These are phyloP conservation scores for Phasianus colchicus DNA, from an alignment of 2,113 vertebrate species.

Conservation along the genomic window DNA sequence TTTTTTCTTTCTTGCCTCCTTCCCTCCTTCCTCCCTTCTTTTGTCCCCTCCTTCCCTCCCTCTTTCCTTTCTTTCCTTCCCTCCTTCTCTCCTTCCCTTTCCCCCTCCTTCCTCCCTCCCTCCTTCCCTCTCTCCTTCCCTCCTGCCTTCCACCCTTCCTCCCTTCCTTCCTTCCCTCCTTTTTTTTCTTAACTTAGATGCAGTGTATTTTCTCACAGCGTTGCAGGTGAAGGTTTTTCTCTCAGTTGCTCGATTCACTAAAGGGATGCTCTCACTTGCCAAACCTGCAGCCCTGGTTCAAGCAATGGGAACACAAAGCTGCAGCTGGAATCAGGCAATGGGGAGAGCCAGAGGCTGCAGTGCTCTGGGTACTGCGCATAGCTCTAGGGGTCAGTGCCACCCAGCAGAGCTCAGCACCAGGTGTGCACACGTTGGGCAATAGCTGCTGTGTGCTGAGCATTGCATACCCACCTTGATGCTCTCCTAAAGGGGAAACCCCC, in stretches of 20 bases:
- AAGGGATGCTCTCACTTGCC: background rate
- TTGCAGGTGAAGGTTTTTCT: background rate
- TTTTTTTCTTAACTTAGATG: background rate
- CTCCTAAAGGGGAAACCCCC: background rate
- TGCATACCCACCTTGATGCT: background rate
- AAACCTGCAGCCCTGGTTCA: background rate
- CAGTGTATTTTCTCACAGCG: accelerated
- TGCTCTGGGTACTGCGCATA: accelerated
- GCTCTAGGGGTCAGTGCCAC: background rate
- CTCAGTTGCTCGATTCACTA: background rate
- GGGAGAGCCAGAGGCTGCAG: background rate
- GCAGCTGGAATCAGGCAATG: background rate
- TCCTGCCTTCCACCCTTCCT: background rate
- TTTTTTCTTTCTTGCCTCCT: background rate
- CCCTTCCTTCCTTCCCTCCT: background rate
- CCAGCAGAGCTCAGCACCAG: background rate
- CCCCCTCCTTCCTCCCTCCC: no score
- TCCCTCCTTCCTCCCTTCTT: background rate
- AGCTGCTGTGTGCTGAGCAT: accelerated
- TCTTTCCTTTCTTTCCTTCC: background rate
- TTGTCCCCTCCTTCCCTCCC: background rate
- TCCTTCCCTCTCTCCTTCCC: background rate
- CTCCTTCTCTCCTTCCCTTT: no score
- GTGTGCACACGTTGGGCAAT: accelerated
- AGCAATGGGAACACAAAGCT: background rate